Conservation (phyloP, 2,113 vertebrate species). For the Dromas ardeola region DNA sequence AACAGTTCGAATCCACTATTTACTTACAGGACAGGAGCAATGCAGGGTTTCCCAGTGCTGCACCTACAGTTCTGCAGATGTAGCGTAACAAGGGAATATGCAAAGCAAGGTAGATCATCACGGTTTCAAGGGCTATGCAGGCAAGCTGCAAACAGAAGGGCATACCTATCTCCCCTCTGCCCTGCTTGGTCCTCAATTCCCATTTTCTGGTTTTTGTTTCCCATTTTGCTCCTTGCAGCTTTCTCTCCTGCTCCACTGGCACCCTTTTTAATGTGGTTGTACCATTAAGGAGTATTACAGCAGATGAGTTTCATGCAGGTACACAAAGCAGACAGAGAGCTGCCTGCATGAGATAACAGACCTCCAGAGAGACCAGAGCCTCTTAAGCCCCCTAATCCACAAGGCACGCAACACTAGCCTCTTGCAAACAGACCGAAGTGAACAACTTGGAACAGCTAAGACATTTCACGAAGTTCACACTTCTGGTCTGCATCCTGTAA, state of each 20-base stretch:
- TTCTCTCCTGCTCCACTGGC: neutral
- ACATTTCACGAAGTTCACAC: neutral
- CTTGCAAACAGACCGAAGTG: neutral
- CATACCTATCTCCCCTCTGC: too few species aligned
- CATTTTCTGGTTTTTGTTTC: neutral
- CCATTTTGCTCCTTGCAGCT: neutral
- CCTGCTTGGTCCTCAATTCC: neutral
- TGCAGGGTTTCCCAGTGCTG: neutral
- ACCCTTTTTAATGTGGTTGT: neutral
- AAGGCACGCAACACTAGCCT: neutral
- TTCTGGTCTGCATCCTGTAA: neutral
- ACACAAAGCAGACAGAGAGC: slow-evolving; percentile 23
- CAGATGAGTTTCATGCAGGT: slow-evolving; percentile 20
- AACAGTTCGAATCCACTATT: neutral
- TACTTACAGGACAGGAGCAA: neutral
- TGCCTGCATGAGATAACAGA: slow-evolving; percentile 28
- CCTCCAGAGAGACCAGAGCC: slow-evolving; percentile 4
- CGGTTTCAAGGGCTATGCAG: accelerated
- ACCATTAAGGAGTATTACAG: neutral
- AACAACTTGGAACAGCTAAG: neutral
- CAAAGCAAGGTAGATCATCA: neutral
- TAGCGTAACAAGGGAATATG: neutral
- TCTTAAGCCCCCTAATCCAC: slow-evolving; percentile 42
- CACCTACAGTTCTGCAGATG: slow-evolving; percentile 12
- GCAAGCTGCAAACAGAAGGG: neutral